A percentile compares a stretch with the other conserved stretches of the same genome.
phyloP scores from a whole-genome alignment of 23 tunicate species.

The Corella eumyota region DNA sequence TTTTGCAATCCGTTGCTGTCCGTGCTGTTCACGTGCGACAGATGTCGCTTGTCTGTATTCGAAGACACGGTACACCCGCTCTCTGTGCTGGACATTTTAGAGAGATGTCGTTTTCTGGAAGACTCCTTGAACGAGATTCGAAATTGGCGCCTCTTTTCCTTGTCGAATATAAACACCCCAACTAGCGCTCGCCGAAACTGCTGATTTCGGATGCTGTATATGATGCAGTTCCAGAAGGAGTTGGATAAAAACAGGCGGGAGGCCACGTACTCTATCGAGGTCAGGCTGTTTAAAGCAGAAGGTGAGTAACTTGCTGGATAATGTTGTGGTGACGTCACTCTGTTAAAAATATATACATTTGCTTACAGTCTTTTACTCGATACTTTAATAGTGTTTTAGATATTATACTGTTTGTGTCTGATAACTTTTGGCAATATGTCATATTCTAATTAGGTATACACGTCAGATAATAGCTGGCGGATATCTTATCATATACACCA shows the following conservation, averaged over 20 bases:
- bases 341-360: neutral
- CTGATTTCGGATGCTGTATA: constrained; percentile 73
- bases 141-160: constrained; percentile 20
- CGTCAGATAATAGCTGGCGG: too few species aligned
- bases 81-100: constrained; percentile 9
- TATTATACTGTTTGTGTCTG: too few species aligned
- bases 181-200: constrained; percentile 64
- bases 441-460: too few species aligned
- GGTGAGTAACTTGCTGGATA: constrained; percentile 20
- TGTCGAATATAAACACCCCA: constrained; percentile 43
- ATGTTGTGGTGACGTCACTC: constrained; percentile 3
- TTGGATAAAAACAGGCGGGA: constrained; percentile 56
- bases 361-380: too few species aligned
- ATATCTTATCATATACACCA: too few species aligned
- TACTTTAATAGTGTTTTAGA: too few species aligned
- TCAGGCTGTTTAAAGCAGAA: constrained; percentile 1
- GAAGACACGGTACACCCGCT: neutral
- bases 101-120: neutral
- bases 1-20: too few species aligned
- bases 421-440: too few species aligned
- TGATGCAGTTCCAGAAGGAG: constrained; percentile 92
- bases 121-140: constrained; percentile 1
- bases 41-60: constrained; percentile 1
- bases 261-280: constrained; percentile 35
- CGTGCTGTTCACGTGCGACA: constrained; percentile 1